Percentiles rank a stretch among this genome's conserved stretches.
Evolutionary conservation across 2,113 vertebrate species (phyloP).

Genomic region (Acinonyx jubatus): DNA sequence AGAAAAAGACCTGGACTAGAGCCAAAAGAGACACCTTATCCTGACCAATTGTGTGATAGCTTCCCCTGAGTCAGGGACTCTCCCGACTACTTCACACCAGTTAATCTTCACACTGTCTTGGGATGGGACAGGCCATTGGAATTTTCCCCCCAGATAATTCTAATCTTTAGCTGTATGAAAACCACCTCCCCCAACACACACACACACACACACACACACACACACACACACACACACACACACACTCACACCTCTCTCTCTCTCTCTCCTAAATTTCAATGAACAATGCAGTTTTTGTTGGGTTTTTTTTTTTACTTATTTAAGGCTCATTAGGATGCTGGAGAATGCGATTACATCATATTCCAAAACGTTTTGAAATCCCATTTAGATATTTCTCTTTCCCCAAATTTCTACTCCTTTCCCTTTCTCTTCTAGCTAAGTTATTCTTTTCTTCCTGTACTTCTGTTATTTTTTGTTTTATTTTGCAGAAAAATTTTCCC

Average conservation of each 20-base stretch:
- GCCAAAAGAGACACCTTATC: background rate
- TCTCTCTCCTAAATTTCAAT: background rate
- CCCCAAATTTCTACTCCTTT: background rate
- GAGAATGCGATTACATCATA: background rate
- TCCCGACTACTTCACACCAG: background rate
- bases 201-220: background rate
- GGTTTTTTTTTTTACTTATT: background rate
- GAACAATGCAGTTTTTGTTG: background rate
- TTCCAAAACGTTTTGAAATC: background rate
- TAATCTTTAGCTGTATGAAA: background rate
- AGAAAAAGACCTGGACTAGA: background rate
- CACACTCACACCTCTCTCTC: no score
- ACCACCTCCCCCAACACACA: background rate
- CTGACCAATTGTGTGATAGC: background rate
- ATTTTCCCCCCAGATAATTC: background rate
- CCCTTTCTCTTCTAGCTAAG: background rate
- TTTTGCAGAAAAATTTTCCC: background rate
- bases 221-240: background rate
- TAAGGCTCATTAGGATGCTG: background rate
- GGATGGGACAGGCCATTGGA: background rate
- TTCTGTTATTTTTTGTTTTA: background rate
- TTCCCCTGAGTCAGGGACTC: background rate
- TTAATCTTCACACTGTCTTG: background rate
- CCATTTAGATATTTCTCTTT: background rate
- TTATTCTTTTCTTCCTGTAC: background rate